Percentiles rank a stretch among this genome's conserved stretches.
These are phyloP conservation scores for Pyxicephalus adspersus DNA, from an alignment of 2,113 vertebrate genomes.

Conservation along the genomic window DNA sequence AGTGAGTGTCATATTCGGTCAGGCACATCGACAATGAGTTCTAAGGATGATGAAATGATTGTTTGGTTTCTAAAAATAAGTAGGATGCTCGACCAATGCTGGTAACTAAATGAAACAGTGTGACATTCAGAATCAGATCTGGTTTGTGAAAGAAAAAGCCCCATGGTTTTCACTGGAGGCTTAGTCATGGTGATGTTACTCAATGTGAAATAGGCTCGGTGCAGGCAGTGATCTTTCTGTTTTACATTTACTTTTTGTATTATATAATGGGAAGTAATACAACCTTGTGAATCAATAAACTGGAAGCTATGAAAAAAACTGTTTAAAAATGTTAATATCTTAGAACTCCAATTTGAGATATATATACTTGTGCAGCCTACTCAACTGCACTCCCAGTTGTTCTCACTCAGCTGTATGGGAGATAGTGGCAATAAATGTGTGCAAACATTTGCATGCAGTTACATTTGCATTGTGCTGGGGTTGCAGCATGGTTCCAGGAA, in stretches of 20 bases:
- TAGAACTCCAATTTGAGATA: too few relatives aligned
- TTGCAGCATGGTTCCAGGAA: too few relatives aligned
- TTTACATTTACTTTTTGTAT: neutral
- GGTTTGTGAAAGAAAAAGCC: slow-evolving; percentile 11
- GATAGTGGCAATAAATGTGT: too few relatives aligned
- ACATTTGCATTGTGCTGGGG: too few relatives aligned
- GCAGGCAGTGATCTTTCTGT: slow-evolving; percentile 2
- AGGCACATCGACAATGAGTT: slow-evolving; percentile 9
- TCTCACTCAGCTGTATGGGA: too few relatives aligned
- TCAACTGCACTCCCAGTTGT: too few relatives aligned
- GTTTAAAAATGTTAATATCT: too few relatives aligned
- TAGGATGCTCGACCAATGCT: slow-evolving; percentile 12
- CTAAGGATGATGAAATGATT: slow-evolving; percentile 40
- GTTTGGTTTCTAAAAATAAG: slow-evolving; percentile 47
- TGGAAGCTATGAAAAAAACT: too few relatives aligned
- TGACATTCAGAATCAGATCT: slow-evolving; percentile 36
- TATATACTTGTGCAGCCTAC: too few relatives aligned
- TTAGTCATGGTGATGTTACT: slow-evolving; percentile 39
- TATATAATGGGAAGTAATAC: too few relatives aligned
- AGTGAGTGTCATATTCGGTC: slow-evolving; percentile 21
- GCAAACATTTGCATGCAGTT: too few relatives aligned
- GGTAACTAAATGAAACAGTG: slow-evolving; percentile 18
- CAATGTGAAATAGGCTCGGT: slow-evolving; percentile 21
- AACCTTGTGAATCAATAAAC: too few relatives aligned
- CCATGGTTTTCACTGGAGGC: slow-evolving; percentile 8